Evolutionary conservation across 2,113 vertebrate species (phyloP), one percentile per base, ranked within the genome.

Genomic region (Corynorhinus townsendii): DNA sequence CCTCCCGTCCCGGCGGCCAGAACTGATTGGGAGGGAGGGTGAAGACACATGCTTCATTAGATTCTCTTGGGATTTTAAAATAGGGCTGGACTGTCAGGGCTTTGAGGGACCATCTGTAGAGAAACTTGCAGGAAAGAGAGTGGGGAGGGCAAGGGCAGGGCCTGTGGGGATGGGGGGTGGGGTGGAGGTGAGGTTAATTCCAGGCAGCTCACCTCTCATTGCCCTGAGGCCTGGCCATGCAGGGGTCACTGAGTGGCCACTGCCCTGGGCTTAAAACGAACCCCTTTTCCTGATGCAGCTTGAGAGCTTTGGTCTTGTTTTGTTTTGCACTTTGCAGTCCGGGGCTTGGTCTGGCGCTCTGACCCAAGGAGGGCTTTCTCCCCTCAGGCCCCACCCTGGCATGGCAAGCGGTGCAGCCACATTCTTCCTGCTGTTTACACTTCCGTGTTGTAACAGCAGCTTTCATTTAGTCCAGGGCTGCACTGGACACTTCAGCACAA

Each of bases 381-480:
- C 54, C 6, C 16, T 26, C 38, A 72, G 3, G 26, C 17, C 38
- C 49, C 35, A 11, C 19, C 47, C 35, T 10, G 7, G 20, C 59
- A 33, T 86, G 33, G 76, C 80, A 43, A 88, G 33, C 4, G 40
- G 75, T 28, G 24, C 0, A 30, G n/a, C 71, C 59, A 90, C 40
- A 77, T 19, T 59, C 15, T 38, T 35, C n/a, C 24, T 66, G 40
- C 43, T 81, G 20, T 43, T 89, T 30, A 87, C 20, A 4, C 17
- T 83, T 89, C 75, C 76, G 14, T 45, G 49, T 30, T 24, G 49
- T n/a, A 91, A 79, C 3, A 35, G 5, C 12, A 54, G 24, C 72
- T 92, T 90, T 45, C 62, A 52, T 40, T 80, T 38, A 68, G 30
- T 71, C 77, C 89, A 66, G 54, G 56, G 19, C 66, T 38, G n/a